Base-by-base conservation (phyloP, 2,113 vertebrate genomes). In the Anguilla japonica region DNA sequence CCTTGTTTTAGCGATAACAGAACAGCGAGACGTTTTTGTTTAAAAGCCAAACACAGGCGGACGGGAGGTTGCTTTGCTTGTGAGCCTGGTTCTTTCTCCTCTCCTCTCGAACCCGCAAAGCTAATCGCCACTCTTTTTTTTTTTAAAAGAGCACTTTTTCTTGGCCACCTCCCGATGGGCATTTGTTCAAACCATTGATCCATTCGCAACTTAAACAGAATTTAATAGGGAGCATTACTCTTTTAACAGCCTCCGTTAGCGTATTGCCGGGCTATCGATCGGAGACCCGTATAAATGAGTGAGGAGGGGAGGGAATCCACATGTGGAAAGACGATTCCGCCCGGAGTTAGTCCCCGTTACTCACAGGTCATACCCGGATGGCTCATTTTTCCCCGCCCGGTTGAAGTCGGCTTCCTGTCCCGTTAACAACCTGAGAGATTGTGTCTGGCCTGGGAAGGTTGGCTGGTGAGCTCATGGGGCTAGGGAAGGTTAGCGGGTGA, bases 171-270 rank as follows among this genome's bases (percentile, higher is more conserved):
- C 50, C n/a, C 57, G n/a, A 22, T 67, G 18, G 60, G 18, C 78
- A 50, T 79, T 85, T 57, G 79, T 85, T 85, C 78, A 46, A 11
- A 60, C 79, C 39, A 53, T 50, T 85, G 78, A 85, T 85, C 84
- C 56, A 26, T 80, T 81, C 50, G 50, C 84, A 40, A 20, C 78
- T 79, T 85, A 57, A 85, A 85, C 53, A 57, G 67, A 57, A 60
- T 85, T 85, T 85, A 41, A 71, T 53, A 85, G 84, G 71, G 22
- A 71, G 84, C 53, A 85, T 81, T 85, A 71, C 84, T 57, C 79
- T 81, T 53, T 53, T 60, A 80, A 34, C 16, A 81, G 78, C 57
- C 46, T 50, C 84, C 41, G 16, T 81, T 80, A 81, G 56, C 53
- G 39, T 46, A 41, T 85, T 60, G 79, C 84, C 39, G 56, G 79